Conservation (phyloP, 2,888 invertebrate species). For the Polietes domitor region DNA sequence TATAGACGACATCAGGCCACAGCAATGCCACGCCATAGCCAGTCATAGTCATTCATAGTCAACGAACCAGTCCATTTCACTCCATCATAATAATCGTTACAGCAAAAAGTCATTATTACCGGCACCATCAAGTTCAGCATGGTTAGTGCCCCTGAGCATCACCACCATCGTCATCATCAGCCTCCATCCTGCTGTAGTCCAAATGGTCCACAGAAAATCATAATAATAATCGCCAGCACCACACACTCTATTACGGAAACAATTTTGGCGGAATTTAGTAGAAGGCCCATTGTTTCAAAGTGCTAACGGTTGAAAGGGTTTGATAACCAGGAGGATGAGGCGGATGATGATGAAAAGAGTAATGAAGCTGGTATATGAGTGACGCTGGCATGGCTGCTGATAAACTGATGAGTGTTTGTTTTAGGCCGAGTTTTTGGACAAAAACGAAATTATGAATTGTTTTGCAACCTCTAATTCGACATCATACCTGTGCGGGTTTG, state of each 20-base stretch:
- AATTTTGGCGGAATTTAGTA: conserved; percentile 10
- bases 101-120: conserved; percentile 2
- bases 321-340: too few relatives aligned
- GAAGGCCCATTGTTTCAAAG: background rate
- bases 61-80: background rate
- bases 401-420: too few relatives aligned
- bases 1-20: background rate
- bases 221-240: background rate
- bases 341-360: too few relatives aligned
- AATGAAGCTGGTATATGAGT: too few relatives aligned
- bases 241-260: background rate
- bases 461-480: too few relatives aligned
- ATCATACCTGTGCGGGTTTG: too few relatives aligned
- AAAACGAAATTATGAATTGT: too few relatives aligned
- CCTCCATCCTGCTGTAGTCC: background rate
- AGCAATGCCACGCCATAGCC: background rate
- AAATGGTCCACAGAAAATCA: conserved; percentile 9
- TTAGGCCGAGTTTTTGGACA: too few relatives aligned
- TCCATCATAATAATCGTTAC: background rate
- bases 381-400: too few relatives aligned
- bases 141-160: too few relatives aligned
- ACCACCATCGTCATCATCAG: too few relatives aligned
- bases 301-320: background rate
- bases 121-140: background rate
- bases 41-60: background rate